These are phyloP conservation scores for Andricus grossulariae DNA, from an alignment of 1,140 invertebrate genomes.

Conservation along the genomic window DNA sequence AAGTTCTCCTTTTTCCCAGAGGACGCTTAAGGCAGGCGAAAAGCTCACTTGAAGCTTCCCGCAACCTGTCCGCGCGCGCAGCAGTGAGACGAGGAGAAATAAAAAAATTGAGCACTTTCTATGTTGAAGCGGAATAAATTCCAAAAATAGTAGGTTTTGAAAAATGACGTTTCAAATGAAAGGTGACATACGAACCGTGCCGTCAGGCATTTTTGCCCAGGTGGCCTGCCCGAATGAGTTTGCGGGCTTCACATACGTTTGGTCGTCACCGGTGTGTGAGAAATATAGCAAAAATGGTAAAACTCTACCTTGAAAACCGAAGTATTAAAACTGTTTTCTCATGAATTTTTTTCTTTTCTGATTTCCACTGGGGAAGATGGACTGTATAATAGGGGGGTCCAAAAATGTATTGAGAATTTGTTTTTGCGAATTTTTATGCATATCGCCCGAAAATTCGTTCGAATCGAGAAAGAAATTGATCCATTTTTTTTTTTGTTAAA, in stretches of 20 bases:
- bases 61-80: constrained; percentile 9
- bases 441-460: too few species aligned
- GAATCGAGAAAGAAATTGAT: too few species aligned
- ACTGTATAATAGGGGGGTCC: too few species aligned
- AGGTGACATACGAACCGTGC: constrained; percentile 53
- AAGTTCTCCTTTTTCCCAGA: constrained; percentile 15
- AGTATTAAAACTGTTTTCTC: too few species aligned
- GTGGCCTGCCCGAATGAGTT: constrained; percentile 24
- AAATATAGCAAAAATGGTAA: too few species aligned
- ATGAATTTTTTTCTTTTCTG: too few species aligned
- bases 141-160: constrained; percentile 54
- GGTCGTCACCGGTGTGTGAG: too few species aligned
- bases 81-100: neutral
- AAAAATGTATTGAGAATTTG: too few species aligned
- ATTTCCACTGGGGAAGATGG: too few species aligned
- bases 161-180: constrained; percentile 62
- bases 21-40: neutral
- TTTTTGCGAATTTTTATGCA: too few species aligned
- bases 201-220: constrained; percentile 42
- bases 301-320: too few species aligned
- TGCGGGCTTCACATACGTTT: constrained; percentile 13
- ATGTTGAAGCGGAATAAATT: constrained; percentile 54
- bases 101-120: constrained; percentile 18
- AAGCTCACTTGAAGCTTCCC: constrained; percentile 9
- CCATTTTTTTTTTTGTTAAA: too few species aligned